Evolutionary conservation across 92 coral and sea anemone species (phyloP).

Genomic region (Epizoanthus ramosus): DNA sequence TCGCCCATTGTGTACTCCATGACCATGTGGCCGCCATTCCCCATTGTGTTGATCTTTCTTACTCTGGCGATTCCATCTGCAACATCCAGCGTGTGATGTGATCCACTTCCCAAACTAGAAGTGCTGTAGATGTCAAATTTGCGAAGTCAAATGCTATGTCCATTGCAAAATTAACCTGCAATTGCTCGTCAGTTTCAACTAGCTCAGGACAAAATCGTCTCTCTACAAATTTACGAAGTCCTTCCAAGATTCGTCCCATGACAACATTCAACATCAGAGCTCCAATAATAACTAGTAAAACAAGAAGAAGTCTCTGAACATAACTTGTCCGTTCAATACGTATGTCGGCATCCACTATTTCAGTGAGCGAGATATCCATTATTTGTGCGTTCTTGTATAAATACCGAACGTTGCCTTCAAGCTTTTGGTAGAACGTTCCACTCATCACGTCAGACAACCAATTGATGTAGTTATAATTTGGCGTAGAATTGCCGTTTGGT

Average conservation of each 20-base stretch:
- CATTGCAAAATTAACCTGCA: constrained; percentile 49
- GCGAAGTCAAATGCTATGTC: constrained; percentile 63
- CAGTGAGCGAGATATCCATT: constrained; percentile 44
- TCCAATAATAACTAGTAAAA: constrained; percentile 42
- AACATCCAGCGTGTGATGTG: constrained; percentile 56
- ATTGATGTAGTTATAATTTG: background rate
- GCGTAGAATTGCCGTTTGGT: background rate
- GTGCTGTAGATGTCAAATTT: constrained; percentile 62
- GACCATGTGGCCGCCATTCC: background rate
- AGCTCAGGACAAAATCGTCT: constrained; percentile 40
- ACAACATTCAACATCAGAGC: constrained; percentile 56
- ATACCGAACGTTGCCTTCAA: constrained; percentile 10
- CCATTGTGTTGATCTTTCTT: background rate
- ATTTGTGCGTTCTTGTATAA: constrained; percentile 37
- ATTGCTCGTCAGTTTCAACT: constrained; percentile 22
- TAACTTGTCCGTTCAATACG: constrained; percentile 49
- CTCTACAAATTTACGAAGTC: constrained; percentile 34
- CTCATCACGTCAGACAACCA: constrained; percentile 22
- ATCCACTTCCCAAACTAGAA: constrained; percentile 63
- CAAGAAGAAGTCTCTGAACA: constrained; percentile 41
- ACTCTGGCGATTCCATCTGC: constrained; percentile 33
- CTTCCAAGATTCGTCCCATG: constrained; percentile 57
- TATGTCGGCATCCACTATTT: constrained; percentile 41
- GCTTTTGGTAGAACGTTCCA: constrained; percentile 14
- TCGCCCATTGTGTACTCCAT: constrained; percentile 2